Conservation (phyloP, 2,888 invertebrate genomes). For the Nomada goodeniana region DNA sequence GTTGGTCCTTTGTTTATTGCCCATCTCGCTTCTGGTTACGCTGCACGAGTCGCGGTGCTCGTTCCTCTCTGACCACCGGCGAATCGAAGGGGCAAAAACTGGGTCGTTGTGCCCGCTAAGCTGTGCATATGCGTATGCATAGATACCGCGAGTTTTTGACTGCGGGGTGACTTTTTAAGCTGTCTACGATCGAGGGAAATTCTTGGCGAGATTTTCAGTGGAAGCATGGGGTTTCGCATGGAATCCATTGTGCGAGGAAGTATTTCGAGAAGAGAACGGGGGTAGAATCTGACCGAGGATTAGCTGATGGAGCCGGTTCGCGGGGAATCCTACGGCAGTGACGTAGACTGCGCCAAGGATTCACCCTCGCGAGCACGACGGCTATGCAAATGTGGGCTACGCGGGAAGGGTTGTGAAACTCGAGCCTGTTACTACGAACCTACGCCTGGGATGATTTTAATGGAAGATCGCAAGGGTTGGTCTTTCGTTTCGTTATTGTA, state of each 20-base stretch:
- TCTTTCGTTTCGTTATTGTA: no score
- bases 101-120: slow-evolving; percentile 53
- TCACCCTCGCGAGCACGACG: slow-evolving; percentile 28
- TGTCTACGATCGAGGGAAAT: background rate
- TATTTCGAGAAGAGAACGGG: background rate
- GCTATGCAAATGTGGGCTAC: slow-evolving; percentile 38
- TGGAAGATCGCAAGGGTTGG: no score
- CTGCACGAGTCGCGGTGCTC: slow-evolving; percentile 14
- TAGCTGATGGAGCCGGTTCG: slow-evolving; percentile 30
- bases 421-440: background rate
- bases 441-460: no score
- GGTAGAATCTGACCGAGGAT: slow-evolving; percentile 42
- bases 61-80: slow-evolving; percentile 30
- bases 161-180: slow-evolving; percentile 9
- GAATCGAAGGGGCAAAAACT: slow-evolving; percentile 52
- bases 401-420: slow-evolving; percentile 12
- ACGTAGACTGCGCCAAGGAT: slow-evolving; percentile 40
- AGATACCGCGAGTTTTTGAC: slow-evolving; percentile 32
- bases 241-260: background rate
- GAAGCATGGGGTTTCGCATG: background rate
- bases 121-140: no score
- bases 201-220: background rate
- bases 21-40: background rate
- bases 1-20: slow-evolving; percentile 13
- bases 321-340: slow-evolving; percentile 15